Evolutionary conservation across 92 coral and sea anemone genomes (phyloP), one percentile per base, ranked within the genome.

Genomic region (Blastomussa wellsi): DNA sequence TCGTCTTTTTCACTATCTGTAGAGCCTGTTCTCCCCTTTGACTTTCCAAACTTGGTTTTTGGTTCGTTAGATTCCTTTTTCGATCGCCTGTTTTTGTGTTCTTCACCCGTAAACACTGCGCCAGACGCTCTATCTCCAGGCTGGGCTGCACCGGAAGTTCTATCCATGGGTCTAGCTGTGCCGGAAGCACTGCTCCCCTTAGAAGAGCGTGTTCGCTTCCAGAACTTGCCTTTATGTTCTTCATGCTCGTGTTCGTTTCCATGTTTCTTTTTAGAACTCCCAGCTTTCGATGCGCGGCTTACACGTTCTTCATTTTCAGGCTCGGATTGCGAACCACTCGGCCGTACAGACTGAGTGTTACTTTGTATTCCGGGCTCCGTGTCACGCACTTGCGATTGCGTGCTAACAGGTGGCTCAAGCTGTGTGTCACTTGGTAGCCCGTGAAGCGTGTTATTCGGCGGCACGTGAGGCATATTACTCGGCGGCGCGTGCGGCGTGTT

Each of bases 201-300:
- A 8, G 90, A 47, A 0, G 90, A 81, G 22, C 86, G 88, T 7
- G 81, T 80, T 65, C 94, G 79, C 53, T 62, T 73, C 95, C 92
- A 86, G 80, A 81, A 85, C 82, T 62, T 87, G 11, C 69, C 65
- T 71, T 89, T 92, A 16, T 82, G 84, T 22, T 92, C 90, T 28
- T 48, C 88, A 26, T 87, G 86, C 7, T 78, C 82, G n/a, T 74
- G 52, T 72, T 74, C 80, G 57, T 74, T 89, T 33, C 64, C 79
- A 14, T 47, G 66, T 11, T 82, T 81, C 59, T 83, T 89, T 64
- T 82, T 76, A 10, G 51, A 82, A 33, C 81, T 90, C 13, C 81
- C 87, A 10, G 59, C 15, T 47, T 26, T 74, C 57, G 24, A 49
- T 7, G 35, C 36, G 36, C 10, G 57, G 24, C n/a, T 49, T 29